A percentile compares a stretch with the other conserved stretches of the same genome.
Evolutionary conservation across 2,797 vertebrate species (phyloP).

Genomic region (Microcaecilia unicolor): DNA sequence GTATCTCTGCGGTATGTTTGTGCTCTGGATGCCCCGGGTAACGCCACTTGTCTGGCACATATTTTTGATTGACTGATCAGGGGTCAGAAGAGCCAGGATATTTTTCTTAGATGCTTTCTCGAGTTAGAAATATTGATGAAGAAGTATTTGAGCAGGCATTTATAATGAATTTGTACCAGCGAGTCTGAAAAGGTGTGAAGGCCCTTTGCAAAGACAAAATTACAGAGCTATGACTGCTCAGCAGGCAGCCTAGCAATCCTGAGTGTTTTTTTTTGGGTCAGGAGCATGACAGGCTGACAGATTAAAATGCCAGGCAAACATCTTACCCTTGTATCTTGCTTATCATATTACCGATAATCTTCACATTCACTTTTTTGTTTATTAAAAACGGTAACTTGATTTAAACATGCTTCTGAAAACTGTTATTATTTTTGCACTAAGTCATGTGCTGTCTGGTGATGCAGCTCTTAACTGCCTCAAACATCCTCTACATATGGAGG

Average conservation of each 20-base stretch:
- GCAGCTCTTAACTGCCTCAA: too few species aligned
- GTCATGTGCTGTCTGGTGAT: too few species aligned
- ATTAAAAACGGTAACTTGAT: too few species aligned
- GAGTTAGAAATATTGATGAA: not conserved
- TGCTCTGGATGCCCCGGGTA: too few species aligned
- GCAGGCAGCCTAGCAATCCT: constrained; percentile 4
- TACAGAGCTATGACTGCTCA: constrained; percentile 13
- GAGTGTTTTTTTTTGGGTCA: constrained; percentile 9
- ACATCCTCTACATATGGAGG: too few species aligned
- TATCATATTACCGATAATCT: too few species aligned
- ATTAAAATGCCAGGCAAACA: constrained; percentile 17
- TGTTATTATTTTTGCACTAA: too few species aligned
- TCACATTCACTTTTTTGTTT: too few species aligned
- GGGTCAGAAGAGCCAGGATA: constrained; percentile 9
- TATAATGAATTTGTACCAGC: too few species aligned
- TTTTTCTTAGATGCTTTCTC: not conserved
- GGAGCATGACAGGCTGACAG: constrained; percentile 16
- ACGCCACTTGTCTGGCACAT: too few species aligned
- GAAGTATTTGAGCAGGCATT: not conserved
- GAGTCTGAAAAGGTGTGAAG: accelerated
- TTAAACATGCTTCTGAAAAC: too few species aligned
- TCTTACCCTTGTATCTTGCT: not conserved
- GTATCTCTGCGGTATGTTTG: too few species aligned
- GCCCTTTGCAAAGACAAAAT: not conserved
- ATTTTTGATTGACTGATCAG: constrained; percentile 2